phyloP scores from a whole-genome alignment of 2,113 vertebrate species.

The Melanotaenia duboulayi region DNA sequence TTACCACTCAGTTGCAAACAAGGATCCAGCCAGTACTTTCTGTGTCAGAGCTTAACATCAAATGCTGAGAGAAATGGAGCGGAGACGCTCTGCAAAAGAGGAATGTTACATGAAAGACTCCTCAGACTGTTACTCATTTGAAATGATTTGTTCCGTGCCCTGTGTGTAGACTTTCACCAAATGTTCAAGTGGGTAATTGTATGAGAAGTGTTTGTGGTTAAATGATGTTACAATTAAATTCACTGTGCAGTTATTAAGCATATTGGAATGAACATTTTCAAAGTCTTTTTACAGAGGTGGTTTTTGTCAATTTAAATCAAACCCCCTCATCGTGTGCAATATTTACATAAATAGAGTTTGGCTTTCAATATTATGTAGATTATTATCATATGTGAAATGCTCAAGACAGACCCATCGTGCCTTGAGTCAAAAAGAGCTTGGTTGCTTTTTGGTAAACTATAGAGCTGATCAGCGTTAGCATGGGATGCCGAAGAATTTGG shows the following conservation, averaged over 20 bases:
- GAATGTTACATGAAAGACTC: constrained; percentile 36
- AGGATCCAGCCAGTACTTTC: constrained; percentile 34
- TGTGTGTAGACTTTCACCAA: neutral
- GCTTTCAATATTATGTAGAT: constrained; percentile 13
- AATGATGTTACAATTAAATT: constrained; percentile 8
- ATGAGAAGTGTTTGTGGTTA: constrained; percentile 33
- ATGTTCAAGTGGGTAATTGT: constrained; percentile 5
- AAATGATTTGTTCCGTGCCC: constrained; percentile 20
- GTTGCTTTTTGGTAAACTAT: neutral
- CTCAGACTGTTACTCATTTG: constrained; percentile 51
- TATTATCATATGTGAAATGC: constrained; percentile 41
- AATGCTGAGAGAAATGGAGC: constrained; percentile 30
- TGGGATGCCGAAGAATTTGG: too few relatives aligned
- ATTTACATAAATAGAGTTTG: neutral
- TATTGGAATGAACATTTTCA: constrained; percentile 2
- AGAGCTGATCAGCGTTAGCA: too few relatives aligned
- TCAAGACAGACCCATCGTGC: constrained; percentile 22
- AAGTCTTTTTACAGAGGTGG: constrained; percentile 2
- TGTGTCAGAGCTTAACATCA: constrained; percentile 40
- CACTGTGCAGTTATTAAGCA: neutral
- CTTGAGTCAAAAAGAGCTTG: neutral
- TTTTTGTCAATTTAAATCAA: neutral
- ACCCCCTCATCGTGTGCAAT: constrained; percentile 9
- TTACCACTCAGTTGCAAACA: constrained; percentile 25
- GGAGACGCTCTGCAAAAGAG: constrained; percentile 27